phyloP scores from a whole-genome alignment of 2,888 invertebrate species.

The Brachyopa scutellaris region DNA sequence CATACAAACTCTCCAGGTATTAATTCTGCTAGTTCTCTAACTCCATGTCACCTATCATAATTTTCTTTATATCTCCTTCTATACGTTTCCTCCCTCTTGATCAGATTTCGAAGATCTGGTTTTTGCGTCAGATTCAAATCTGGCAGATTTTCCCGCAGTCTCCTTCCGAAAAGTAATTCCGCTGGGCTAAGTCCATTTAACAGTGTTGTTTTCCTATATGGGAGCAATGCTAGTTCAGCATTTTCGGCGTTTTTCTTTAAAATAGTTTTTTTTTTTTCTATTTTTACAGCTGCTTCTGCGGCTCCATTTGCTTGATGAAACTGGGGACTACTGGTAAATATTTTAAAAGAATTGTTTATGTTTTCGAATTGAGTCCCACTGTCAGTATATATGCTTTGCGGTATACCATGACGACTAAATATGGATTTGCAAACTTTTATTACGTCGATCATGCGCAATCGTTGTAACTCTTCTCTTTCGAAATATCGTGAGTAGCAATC shows the following conservation, averaged over 20 bases:
- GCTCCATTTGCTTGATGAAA: conserved; percentile 2
- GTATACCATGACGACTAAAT: conserved; percentile 21
- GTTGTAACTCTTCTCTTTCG: not conserved
- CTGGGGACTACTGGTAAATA: conserved; percentile 2
- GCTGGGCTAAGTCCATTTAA: conserved; percentile 3
- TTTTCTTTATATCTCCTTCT: not conserved
- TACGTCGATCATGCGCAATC: not conserved
- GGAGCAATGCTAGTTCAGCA: not conserved
- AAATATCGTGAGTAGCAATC: conserved; percentile 6
- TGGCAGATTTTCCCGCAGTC: not conserved
- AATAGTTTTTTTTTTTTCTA: conserved; percentile 8
- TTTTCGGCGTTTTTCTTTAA: not conserved
- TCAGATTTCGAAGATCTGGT: not conserved
- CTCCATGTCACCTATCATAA: not conserved
- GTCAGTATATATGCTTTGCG: not conserved
- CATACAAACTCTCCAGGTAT: not conserved
- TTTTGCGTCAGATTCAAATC: not conserved
- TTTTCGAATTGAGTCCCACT: conserved; percentile 14
- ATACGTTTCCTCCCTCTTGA: not conserved
- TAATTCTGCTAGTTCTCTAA: not conserved
- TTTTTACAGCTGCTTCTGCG: conserved; percentile 11
- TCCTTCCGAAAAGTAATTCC: conserved; percentile 1
- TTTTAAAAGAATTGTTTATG: not conserved
- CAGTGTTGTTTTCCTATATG: not conserved
- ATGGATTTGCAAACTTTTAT: not conserved